Evolutionary conservation across 2,113 vertebrate genomes (phyloP).

Genomic region (Halcyon senegalensis): DNA sequence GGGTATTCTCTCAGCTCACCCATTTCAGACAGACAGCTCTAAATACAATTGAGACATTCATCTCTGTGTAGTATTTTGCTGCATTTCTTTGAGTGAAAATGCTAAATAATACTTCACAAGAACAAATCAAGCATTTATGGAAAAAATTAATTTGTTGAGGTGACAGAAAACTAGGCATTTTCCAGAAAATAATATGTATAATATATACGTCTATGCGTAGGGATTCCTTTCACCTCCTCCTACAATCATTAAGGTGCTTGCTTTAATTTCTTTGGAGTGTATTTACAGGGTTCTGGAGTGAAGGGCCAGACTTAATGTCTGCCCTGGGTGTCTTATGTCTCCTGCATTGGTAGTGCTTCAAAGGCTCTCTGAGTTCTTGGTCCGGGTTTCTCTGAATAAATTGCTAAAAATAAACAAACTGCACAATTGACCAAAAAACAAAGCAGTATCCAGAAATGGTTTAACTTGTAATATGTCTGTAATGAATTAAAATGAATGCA

Average conservation of each 20-base stretch:
- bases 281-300: not conserved
- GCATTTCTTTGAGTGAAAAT: not conserved
- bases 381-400: not conserved
- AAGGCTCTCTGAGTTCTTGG: not conserved
- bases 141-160: not conserved
- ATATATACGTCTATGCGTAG: not conserved
- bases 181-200: not conserved
- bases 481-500: not conserved
- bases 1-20: not conserved
- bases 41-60: accelerated
- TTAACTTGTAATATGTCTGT: not conserved
- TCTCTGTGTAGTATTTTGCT: not conserved
- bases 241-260: not conserved
- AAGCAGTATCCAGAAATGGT: not conserved
- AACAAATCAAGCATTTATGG: not conserved
- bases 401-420: not conserved
- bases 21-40: not conserved
- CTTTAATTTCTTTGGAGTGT: not conserved
- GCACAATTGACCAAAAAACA: not conserved
- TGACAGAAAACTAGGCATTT: not conserved
- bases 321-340: not conserved
- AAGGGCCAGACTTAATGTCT: not conserved
- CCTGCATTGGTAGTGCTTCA: not conserved
- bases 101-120: not conserved
- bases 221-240: not conserved